Percentiles rank a stretch among this genome's conserved stretches.
Conservation (phyloP, 2,888 invertebrate species). For the Plagodis pulveraria region DNA sequence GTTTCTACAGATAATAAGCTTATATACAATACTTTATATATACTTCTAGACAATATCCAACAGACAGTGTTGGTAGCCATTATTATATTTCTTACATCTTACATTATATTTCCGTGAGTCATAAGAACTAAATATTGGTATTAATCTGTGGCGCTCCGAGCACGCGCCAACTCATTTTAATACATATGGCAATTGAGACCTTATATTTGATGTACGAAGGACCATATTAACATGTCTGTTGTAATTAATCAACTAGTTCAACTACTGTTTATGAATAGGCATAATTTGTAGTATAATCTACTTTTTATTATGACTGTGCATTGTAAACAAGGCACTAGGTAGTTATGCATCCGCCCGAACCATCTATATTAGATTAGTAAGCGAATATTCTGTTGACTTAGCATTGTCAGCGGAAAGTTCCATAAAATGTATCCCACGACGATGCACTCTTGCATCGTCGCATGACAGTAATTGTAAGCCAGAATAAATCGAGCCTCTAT, state of each 20-base stretch:
- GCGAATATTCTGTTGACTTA: no score
- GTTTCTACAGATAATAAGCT: slow-evolving; percentile 48
- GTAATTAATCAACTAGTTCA: slow-evolving; percentile 1
- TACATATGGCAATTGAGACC: background rate
- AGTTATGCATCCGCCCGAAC: no score
- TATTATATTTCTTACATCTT: slow-evolving; percentile 40
- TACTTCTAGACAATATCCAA: slow-evolving; percentile 41
- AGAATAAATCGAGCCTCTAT: no score
- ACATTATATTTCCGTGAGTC: slow-evolving; percentile 44
- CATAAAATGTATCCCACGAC: no score
- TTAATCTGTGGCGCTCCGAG: slow-evolving; percentile 6
- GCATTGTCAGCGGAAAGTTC: no score
- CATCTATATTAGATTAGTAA: no score
- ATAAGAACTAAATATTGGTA: slow-evolving; percentile 7
- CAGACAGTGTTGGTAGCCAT: slow-evolving; percentile 45
- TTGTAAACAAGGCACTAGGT: no score
- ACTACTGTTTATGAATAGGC: slow-evolving; percentile 1
- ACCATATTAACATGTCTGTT: background rate
- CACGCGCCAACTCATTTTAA: slow-evolving; percentile 9
- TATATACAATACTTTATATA: slow-evolving; percentile 42
- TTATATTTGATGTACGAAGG: background rate
- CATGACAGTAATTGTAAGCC: no score
- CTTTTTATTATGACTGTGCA: no score
- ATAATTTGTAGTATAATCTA: background rate
- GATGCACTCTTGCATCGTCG: no score